These are phyloP conservation scores for Drosophila nigrodunni DNA, from an alignment of 1,140 invertebrate species.

Conservation along the genomic window DNA sequence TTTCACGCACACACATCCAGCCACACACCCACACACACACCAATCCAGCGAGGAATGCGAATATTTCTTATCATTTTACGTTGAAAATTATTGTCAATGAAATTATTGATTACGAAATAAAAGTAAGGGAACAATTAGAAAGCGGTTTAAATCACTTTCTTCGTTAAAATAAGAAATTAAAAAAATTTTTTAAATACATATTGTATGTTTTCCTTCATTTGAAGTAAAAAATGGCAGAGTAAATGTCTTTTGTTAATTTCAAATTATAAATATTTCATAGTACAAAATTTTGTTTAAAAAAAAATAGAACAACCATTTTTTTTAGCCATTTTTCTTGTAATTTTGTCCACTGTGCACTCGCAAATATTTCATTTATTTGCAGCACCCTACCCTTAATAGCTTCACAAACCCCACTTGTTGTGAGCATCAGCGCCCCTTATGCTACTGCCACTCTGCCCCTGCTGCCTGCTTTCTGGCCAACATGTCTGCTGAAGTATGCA, in stretches of 20 bases:
- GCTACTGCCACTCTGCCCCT: not conserved
- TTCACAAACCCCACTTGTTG: conserved; percentile 9
- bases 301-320: too few species aligned
- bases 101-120: not conserved
- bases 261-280: not conserved
- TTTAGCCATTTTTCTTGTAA: not conserved
- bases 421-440: not conserved
- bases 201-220: not conserved
- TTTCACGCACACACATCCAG: conserved; percentile 55
- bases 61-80: not conserved
- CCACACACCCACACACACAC: not conserved
- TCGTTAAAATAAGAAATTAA: not conserved
- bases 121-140: not conserved
- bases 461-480: not conserved
- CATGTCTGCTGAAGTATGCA: conserved; percentile 64
- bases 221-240: not conserved
- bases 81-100: not conserved
- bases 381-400: conserved; percentile 43
- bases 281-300: too few species aligned
- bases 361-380: conserved; percentile 80
- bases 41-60: not conserved
- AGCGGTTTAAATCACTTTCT: not conserved
- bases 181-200: not conserved
- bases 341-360: conserved; percentile 39
- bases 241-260: not conserved